Percentiles rank a stretch among this genome's conserved stretches.
phyloP scores from a whole-genome alignment of 2,797 vertebrate genomes.

The Eupleurogrammus muticus region DNA sequence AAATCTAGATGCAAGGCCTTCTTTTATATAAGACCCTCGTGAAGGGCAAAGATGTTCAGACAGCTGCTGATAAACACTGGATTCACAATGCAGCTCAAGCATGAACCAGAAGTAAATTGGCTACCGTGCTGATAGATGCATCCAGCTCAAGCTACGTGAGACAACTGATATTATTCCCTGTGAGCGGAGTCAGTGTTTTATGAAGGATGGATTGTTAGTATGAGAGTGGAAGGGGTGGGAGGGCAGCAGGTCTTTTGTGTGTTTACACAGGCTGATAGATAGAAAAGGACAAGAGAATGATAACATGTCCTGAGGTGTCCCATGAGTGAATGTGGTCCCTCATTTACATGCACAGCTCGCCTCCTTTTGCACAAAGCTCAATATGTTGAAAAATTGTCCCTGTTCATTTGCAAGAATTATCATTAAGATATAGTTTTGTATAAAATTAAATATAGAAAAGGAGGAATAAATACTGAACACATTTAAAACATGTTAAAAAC shows the following conservation, averaged over 20 bases:
- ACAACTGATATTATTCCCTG: conserved; percentile 19
- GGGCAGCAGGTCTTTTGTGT: not conserved
- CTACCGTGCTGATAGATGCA: not conserved
- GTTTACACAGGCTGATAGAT: not conserved
- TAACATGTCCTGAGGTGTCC: not conserved
- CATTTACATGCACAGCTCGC: not conserved
- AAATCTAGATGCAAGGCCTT: conserved; percentile 10
- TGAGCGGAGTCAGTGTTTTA: conserved; percentile 1
- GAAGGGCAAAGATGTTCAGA: conserved; percentile 23
- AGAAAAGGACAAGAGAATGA: conserved; percentile 1
- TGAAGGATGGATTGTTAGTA: not conserved
- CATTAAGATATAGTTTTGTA: not conserved
- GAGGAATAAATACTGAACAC: too few species aligned
- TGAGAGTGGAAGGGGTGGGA: conserved; percentile 3
- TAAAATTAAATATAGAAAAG: too few species aligned
- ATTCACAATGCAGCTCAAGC: conserved; percentile 43
- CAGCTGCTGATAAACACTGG: conserved; percentile 22
- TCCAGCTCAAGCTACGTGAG: not conserved
- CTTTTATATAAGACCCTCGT: not conserved
- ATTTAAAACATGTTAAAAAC: too few species aligned
- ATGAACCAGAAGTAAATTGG: conserved; percentile 19
- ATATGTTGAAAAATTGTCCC: not conserved
- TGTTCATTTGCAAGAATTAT: not conserved
- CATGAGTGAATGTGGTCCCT: not conserved
- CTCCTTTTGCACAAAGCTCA: not conserved